Base-by-base conservation (phyloP, 2,113 vertebrate genomes). In the Notechis scutatus region DNA sequence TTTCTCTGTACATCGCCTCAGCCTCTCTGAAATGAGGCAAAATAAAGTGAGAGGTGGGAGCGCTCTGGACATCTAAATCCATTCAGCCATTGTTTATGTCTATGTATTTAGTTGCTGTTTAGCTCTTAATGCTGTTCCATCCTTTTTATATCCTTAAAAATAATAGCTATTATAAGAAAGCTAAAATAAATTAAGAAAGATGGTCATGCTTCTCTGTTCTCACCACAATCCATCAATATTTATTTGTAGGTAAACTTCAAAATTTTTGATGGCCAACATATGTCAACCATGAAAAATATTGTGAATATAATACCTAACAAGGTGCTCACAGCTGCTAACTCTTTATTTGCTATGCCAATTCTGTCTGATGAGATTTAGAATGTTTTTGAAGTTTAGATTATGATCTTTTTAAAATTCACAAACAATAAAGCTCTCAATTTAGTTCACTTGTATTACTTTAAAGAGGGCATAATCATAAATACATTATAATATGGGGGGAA, bases 281-380 rank as follows among this genome's bases (percentile, higher is more conserved):
- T 54, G 57, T 12, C 57, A 87, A 15, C 29, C 61, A 24, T 18
- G n/a, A 29, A 39, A 18, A 81, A 88, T 6, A 12, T 23, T 50
- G 24, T 54, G 21, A 88, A n/a, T 45, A 34, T 42, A 94, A 93
- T 90, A 94, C 52, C 26, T 92, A 93, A 89, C 90, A 45, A 92
- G 92, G 91, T 57, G 89, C 86, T 94, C 91, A 92, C 21, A 55
- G 90, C 81, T 92, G 92, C 94, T 6, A 94, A 94, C 86, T 93
- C 91, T 57, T 59, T 95, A 95, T 95, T 95, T 59, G 95, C 88
- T 95, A 92, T 94, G 96, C 94, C 95, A 93, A 95, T 95, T 90
- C 81, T 91, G 95, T 94, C 93, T 95, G 89, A 94, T 81, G 93
- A 92, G 88, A 91, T 91, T 34, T 94, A 93, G 93, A 91, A 88